A percentile compares a stretch with the other conserved stretches of the same genome.
Evolutionary conservation across 2,888 invertebrate species (phyloP).

Genomic region (Emmelina monodactyla): DNA sequence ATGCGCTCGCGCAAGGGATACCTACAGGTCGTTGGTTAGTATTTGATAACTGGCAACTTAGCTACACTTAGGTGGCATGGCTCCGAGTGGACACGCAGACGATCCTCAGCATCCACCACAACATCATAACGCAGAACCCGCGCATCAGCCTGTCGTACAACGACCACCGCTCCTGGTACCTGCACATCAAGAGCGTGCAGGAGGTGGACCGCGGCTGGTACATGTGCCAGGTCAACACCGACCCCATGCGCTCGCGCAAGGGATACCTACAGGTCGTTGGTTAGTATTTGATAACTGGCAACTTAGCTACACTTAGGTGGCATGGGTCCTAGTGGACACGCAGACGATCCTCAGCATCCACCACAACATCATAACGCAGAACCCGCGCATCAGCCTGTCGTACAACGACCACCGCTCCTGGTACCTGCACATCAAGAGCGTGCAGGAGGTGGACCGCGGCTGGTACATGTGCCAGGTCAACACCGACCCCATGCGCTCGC

Average conservation of each 20-base stretch:
- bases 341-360: slow-evolving; percentile 92
- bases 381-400: slow-evolving; percentile 81
- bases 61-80: slow-evolving; percentile 93
- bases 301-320: no score
- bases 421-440: slow-evolving; percentile 89
- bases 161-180: slow-evolving; percentile 90
- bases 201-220: slow-evolving; percentile 90
- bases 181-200: slow-evolving; percentile 87
- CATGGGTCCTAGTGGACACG: slow-evolving; percentile 92
- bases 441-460: slow-evolving; percentile 86
- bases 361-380: slow-evolving; percentile 90
- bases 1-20: slow-evolving; percentile 91
- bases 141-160: slow-evolving; percentile 86
- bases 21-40: slow-evolving; percentile 89
- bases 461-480: slow-evolving; percentile 95
- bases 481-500: slow-evolving; percentile 90
- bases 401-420: slow-evolving; percentile 91
- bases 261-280: slow-evolving; percentile 89
- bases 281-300: no score
- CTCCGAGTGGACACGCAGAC: slow-evolving; percentile 93
- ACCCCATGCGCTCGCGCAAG: slow-evolving; percentile 88
- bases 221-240: slow-evolving; percentile 92
- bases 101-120: slow-evolving; percentile 89
- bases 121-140: slow-evolving; percentile 82
- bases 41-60: no score